Conservation (phyloP, 2,113 vertebrate genomes). For the Chaenocephalus aceratus region DNA sequence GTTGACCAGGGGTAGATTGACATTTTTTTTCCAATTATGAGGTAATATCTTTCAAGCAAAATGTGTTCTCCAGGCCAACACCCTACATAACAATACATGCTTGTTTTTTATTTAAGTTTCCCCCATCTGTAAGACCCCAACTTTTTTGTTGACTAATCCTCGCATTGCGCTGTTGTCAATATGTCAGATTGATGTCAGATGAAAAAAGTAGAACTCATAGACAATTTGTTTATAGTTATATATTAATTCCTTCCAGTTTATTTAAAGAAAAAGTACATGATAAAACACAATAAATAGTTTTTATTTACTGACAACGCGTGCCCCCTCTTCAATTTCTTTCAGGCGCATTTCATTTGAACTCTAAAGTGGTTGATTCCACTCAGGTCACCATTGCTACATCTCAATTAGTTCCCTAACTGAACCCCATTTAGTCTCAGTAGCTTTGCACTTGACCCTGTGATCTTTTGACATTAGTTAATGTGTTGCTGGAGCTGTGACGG, state of each 20-base stretch:
- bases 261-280: background rate
- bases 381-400: background rate
- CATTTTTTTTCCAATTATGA: background rate
- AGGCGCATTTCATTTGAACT: background rate
- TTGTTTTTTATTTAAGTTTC: background rate
- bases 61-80: background rate
- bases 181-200: background rate
- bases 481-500: constrained; percentile 67
- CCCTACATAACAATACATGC: background rate
- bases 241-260: background rate
- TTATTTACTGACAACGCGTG: background rate
- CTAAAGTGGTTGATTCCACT: background rate
- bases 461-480: constrained; percentile 37
- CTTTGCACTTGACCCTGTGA: constrained; percentile 18
- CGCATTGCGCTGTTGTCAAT: background rate
- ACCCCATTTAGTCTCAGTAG: constrained; percentile 4
- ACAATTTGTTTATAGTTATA: background rate
- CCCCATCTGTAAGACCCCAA: background rate
- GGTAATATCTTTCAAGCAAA: background rate
- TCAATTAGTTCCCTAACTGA: background rate
- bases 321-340: no score
- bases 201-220: background rate
- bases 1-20: background rate
- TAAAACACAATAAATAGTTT: background rate
- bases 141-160: background rate